These are phyloP conservation scores for Psilopsiagon aymara DNA, from an alignment of 2,113 vertebrate species.

Conservation along the genomic window DNA sequence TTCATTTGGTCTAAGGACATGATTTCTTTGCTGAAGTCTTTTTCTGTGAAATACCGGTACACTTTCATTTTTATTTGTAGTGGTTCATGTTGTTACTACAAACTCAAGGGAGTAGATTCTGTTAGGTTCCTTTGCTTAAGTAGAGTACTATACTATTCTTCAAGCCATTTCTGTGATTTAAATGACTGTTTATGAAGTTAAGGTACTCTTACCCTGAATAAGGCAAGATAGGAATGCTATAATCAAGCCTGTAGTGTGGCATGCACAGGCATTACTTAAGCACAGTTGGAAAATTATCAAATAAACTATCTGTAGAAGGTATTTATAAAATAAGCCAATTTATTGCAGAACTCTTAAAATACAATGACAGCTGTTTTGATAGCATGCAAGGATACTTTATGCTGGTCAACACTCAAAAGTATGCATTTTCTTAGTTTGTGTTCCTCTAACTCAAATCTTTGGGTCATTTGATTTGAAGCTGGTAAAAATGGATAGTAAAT, in stretches of 20 bases:
- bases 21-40: neutral
- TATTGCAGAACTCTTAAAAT: neutral
- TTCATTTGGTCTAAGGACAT: neutral
- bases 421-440: neutral
- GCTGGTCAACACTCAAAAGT: neutral
- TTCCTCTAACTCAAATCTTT: neutral
- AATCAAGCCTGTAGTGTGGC: neutral
- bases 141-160: neutral
- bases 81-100: neutral
- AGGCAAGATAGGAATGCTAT: neutral
- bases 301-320: neutral
- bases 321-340: neutral
- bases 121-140: neutral
- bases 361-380: neutral
- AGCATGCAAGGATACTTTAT: neutral
- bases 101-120: neutral
- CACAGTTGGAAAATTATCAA: neutral
- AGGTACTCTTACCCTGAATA: neutral
- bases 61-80: neutral
- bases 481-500: neutral
- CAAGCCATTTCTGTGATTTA: neutral
- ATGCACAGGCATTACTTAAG: neutral
- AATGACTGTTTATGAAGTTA: neutral
- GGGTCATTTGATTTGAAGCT: neutral
- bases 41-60: neutral